Conservation (phyloP, 2,797 vertebrate genomes). For the Columba guinea region DNA sequence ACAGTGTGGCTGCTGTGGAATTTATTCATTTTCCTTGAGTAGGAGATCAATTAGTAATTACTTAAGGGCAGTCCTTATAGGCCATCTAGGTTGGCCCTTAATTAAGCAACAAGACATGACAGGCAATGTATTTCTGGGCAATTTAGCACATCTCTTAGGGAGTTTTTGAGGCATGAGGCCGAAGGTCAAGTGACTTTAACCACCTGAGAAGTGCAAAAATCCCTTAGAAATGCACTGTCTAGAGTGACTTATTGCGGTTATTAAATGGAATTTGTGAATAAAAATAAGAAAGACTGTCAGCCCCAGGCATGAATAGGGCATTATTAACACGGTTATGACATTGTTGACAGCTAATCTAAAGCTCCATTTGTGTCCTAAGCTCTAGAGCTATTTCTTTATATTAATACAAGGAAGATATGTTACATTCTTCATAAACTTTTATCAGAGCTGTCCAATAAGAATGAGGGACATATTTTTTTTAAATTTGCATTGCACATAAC, state of each 20-base stretch:
- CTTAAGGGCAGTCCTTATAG: conserved; percentile 70
- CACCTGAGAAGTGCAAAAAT: conserved; percentile 79
- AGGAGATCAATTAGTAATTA: conserved; percentile 73
- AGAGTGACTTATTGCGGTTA: conserved; percentile 69
- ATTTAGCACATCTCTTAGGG: conserved; percentile 81
- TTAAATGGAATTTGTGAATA: conserved; percentile 69
- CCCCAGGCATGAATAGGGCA: conserved; percentile 56
- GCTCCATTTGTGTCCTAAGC: conserved; percentile 53
- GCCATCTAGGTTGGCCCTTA: conserved; percentile 72
- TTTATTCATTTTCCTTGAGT: conserved; percentile 66
- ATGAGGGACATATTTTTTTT: not conserved
- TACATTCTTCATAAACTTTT: not conserved
- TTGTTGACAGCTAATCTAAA: conserved; percentile 68
- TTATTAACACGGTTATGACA: conserved; percentile 67
- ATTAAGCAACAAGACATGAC: conserved; percentile 83
- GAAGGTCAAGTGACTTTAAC: conserved; percentile 82
- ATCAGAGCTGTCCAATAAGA: not conserved
- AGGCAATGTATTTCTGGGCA: conserved; percentile 80
- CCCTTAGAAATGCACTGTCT: conserved; percentile 75
- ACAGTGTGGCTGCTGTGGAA: conserved; percentile 44
- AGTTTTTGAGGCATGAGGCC: conserved; percentile 76
- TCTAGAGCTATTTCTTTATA: conserved; percentile 21
- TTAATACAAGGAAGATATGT: not conserved
- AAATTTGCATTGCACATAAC: not conserved
- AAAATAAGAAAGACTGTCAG: conserved; percentile 67